These are phyloP conservation scores for Percina caprodes DNA, from an alignment of 2,113 vertebrate species.

Conservation along the genomic window DNA sequence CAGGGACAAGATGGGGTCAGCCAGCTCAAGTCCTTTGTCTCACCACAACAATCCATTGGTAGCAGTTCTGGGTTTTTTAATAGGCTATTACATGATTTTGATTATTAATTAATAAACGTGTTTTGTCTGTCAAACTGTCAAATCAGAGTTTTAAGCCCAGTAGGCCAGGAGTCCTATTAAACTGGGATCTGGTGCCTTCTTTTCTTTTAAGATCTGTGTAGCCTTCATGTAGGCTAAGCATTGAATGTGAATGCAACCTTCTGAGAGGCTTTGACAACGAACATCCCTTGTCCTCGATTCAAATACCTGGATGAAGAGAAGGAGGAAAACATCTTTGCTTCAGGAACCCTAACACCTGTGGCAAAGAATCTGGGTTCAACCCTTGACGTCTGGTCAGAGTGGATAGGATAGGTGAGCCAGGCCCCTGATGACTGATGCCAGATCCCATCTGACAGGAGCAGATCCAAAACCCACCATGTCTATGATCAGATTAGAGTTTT, in stretches of 20 bases:
- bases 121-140: background rate
- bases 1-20: conserved; percentile 26
- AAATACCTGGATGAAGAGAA: background rate
- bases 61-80: background rate
- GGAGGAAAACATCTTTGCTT: background rate
- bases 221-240: background rate
- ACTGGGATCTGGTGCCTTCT: background rate
- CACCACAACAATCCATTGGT: background rate
- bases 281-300: background rate
- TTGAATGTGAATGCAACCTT: background rate
- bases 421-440: background rate
- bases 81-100: background rate
- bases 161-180: background rate
- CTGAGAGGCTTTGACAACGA: background rate
- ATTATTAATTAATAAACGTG: background rate
- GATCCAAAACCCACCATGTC: conserved; percentile 13
- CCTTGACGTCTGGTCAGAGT: background rate
- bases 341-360: background rate
- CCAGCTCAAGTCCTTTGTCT: conserved; percentile 23
- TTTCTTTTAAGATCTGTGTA: background rate
- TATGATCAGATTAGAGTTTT: conserved; percentile 24
- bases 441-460: background rate
- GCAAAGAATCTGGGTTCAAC: background rate
- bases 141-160: conserved; percentile 3
- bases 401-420: background rate